These are phyloP conservation scores for Tiaroga cobitis DNA, from an alignment of 2,797 vertebrate species.

Conservation along the genomic window DNA sequence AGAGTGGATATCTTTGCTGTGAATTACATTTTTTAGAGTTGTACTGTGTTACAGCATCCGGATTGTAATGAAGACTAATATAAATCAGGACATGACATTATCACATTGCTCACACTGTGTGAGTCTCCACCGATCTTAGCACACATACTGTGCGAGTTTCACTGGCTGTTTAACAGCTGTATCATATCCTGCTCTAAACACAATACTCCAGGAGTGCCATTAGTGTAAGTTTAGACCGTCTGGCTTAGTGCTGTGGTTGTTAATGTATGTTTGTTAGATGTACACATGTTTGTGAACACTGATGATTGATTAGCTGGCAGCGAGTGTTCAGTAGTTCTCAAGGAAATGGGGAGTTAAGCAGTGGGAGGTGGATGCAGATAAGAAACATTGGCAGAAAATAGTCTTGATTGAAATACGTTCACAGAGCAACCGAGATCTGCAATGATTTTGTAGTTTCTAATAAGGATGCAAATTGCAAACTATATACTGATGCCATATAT, in stretches of 20 bases:
- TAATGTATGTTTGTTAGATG: not conserved
- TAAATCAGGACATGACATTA: not conserved
- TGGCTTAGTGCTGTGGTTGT: not conserved
- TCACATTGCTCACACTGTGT: not conserved
- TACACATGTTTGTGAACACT: not conserved
- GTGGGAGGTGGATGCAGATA: not conserved
- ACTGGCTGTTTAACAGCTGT: not conserved
- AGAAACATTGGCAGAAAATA: constrained; percentile 13
- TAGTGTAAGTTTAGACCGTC: not conserved
- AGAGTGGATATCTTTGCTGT: too few relatives aligned
- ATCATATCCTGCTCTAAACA: not conserved
- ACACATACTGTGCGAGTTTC: not conserved
- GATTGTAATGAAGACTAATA: not conserved
- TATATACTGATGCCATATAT: not conserved
- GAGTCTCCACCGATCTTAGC: not conserved
- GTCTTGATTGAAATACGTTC: not conserved
- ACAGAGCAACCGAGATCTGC: not conserved
- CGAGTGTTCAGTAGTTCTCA: not conserved
- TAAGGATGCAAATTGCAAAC: not conserved
- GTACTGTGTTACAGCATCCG: not conserved
- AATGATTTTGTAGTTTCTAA: not conserved
- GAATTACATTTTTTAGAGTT: not conserved
- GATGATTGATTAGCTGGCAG: not conserved
- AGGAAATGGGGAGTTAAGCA: not conserved
- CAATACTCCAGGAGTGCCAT: not conserved